A percentile compares a stretch with the other conserved stretches of the same genome.
Conservation (phyloP, 1,140 invertebrate species). For the Eumaeus atala region DNA sequence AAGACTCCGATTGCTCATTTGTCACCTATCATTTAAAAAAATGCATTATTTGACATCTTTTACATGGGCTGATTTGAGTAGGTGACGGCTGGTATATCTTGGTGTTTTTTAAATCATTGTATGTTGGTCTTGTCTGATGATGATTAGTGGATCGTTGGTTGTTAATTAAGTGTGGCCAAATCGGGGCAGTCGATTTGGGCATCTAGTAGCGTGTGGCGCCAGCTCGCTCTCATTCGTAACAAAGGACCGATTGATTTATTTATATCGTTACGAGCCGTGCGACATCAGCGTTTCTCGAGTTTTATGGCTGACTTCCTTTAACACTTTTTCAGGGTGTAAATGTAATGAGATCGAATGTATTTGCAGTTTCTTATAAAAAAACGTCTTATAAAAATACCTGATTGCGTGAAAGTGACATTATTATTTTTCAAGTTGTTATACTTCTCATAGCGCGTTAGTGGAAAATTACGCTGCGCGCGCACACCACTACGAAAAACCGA, state of each 20-base stretch:
- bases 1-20: too few relatives aligned
- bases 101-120: too few relatives aligned
- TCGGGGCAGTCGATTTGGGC: conserved; percentile 21
- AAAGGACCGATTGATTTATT: conserved; percentile 33
- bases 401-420: too few relatives aligned
- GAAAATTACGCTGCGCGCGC: too few relatives aligned
- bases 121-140: not conserved
- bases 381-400: too few relatives aligned
- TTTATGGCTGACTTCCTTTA: conserved; percentile 17
- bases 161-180: conserved; percentile 4
- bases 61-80: too few relatives aligned
- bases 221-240: conserved; percentile 27
- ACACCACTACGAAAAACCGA: too few relatives aligned
- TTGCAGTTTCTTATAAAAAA: not conserved
- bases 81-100: too few relatives aligned
- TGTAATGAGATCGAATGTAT: not conserved
- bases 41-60: too few relatives aligned
- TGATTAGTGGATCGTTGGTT: not conserved
- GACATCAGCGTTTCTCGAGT: conserved; percentile 18
- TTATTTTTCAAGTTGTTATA: too few relatives aligned
- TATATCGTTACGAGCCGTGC: conserved; percentile 22
- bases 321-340: conserved; percentile 6
- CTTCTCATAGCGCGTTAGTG: too few relatives aligned
- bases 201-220: conserved; percentile 25
- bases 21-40: too few relatives aligned